phyloP scores from a whole-genome alignment of 2,888 invertebrate genomes.

The Dasysyrphus tricinctus region DNA sequence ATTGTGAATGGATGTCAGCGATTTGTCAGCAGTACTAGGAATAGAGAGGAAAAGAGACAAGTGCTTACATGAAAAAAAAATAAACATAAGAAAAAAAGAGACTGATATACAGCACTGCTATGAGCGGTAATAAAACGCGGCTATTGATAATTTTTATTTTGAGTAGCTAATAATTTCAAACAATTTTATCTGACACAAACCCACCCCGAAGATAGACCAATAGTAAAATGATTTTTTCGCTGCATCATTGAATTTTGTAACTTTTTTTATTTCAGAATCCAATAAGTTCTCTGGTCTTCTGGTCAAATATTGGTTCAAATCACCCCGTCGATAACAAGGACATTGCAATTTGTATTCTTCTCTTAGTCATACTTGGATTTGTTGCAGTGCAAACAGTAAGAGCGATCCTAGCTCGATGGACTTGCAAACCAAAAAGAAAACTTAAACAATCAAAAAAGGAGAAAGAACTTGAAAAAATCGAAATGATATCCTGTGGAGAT shows the following conservation, averaged over 20 bases:
- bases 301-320: conserved; percentile 80
- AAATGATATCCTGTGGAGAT: conserved; percentile 55
- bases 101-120: too few species aligned
- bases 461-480: conserved; percentile 46
- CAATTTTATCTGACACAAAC: too few species aligned
- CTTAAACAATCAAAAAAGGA: not conserved
- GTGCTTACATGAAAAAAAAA: too few species aligned
- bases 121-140: too few species aligned
- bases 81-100: too few species aligned
- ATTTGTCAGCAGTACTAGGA: too few species aligned
- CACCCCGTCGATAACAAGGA: conserved; percentile 81
- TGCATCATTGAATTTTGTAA: conserved; percentile 18
- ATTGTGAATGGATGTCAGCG: too few species aligned
- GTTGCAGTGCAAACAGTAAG: conserved; percentile 21
- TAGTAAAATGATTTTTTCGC: not conserved
- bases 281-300: conserved; percentile 76
- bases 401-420: conserved; percentile 12
- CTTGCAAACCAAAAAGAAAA: conserved; percentile 1
- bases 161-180: too few species aligned
- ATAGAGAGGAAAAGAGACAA: too few species aligned
- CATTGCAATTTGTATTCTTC: conserved; percentile 82
- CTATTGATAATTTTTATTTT: too few species aligned
- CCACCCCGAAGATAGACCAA: too few species aligned
- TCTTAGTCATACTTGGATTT: conserved; percentile 80
- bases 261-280: conserved; percentile 21